Evolutionary conservation across 2,797 vertebrate genomes (phyloP).

Genomic region (Myotis daubentonii): DNA sequence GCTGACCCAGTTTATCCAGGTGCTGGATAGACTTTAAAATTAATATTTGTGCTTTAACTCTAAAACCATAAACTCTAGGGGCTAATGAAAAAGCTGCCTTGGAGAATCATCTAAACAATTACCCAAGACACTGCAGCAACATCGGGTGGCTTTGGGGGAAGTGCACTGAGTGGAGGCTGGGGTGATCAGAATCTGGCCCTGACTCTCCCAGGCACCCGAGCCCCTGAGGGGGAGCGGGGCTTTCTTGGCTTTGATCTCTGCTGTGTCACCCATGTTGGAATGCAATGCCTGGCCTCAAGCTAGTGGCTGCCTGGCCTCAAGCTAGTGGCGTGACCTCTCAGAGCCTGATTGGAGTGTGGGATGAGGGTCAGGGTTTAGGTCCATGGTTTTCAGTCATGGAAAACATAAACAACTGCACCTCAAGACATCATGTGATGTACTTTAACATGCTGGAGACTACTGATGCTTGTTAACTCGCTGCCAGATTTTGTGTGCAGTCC

Average conservation of each 20-base stretch:
- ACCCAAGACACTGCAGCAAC: background rate
- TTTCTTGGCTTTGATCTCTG: background rate
- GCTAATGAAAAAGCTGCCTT: conserved; percentile 37
- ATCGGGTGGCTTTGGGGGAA: background rate
- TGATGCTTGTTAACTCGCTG: background rate
- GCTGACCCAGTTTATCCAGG: conserved; percentile 49
- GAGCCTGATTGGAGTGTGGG: background rate
- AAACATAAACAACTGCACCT: background rate
- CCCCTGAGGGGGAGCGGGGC: background rate
- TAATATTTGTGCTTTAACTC: conserved; percentile 61
- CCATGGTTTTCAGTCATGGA: background rate
- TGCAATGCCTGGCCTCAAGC: background rate
- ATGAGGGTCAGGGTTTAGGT: background rate
- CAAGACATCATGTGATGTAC: background rate
- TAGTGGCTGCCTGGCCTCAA: background rate
- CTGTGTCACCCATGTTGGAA: background rate
- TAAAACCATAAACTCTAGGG: conserved; percentile 53
- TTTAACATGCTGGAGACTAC: background rate
- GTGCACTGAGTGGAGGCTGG: background rate
- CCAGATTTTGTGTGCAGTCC: background rate
- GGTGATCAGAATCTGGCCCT: background rate
- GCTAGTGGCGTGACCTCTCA: background rate
- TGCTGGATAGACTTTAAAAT: conserved; percentile 53
- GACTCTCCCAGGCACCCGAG: background rate
- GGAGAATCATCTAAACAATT: background rate